phyloP scores from a whole-genome alignment of 2,113 vertebrate species.

The Percopsis transmontana region DNA sequence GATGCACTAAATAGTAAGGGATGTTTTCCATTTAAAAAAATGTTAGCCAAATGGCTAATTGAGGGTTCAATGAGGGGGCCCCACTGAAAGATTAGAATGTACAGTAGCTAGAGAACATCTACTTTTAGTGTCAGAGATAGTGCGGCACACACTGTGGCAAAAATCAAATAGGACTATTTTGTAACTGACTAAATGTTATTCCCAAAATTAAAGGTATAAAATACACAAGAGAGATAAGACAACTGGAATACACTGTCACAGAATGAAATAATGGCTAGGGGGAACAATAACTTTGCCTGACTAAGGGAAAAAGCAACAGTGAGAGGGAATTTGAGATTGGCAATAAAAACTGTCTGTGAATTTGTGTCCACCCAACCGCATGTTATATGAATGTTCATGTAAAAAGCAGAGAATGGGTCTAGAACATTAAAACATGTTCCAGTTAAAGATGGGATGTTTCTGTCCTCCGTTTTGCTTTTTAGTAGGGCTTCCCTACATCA shows the following conservation, averaged over 20 bases:
- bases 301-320: conserved; percentile 38
- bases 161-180: conserved; percentile 19
- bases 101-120: conserved; percentile 33
- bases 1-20: not conserved
- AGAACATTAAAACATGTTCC: too few relatives aligned
- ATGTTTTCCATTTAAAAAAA: not conserved
- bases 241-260: conserved; percentile 25
- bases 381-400: too few relatives aligned
- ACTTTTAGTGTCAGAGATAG: conserved; percentile 33
- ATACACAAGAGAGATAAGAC: conserved; percentile 21
- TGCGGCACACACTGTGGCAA: conserved; percentile 30
- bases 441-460: too few relatives aligned
- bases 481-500: too few relatives aligned
- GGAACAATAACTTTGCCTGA: conserved; percentile 35
- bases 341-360: conserved; percentile 41
- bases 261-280: conserved; percentile 42
- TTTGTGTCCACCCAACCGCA: not conserved
- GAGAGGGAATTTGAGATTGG: conserved; percentile 39
- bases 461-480: too few relatives aligned
- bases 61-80: not conserved
- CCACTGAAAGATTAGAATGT: not conserved
- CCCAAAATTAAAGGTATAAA: conserved; percentile 15
- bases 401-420: too few relatives aligned
- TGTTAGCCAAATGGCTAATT: not conserved
- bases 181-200: conserved; percentile 42